phyloP scores from a whole-genome alignment of 2,888 invertebrate species.

The Mimas tiliae region DNA sequence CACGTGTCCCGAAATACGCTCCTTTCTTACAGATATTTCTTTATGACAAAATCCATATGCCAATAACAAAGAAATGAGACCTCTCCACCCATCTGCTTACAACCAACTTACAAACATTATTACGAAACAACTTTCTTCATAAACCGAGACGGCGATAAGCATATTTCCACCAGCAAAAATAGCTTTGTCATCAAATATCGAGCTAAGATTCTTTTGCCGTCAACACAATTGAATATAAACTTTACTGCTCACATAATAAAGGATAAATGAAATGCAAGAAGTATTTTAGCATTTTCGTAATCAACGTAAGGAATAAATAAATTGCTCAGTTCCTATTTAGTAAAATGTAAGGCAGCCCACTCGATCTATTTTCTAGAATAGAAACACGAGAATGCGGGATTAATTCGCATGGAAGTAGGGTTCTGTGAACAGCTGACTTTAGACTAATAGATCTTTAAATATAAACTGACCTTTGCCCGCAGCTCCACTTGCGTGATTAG shows the following conservation, averaged over 20 bases:
- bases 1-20: neutral
- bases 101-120: neutral
- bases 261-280: neutral
- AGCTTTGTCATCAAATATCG: neutral
- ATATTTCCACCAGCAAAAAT: neutral
- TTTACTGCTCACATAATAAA: neutral
- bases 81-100: neutral
- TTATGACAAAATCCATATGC: neutral
- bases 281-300: neutral
- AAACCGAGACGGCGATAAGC: too few relatives aligned
- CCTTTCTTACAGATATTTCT: neutral
- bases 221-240: neutral
- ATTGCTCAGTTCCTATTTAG: constrained; percentile 26
- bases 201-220: neutral
- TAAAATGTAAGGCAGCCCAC: constrained; percentile 25
- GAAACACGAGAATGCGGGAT: constrained; percentile 11
- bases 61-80: constrained; percentile 14
- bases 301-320: constrained; percentile 12
- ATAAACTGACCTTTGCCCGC: too few relatives aligned
- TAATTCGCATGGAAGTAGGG: neutral
- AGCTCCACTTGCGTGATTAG: too few relatives aligned
- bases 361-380: constrained; percentile 15
- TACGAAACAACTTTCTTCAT: neutral
- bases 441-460: neutral
- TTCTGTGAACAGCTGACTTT: neutral